Evolutionary conservation across 2,113 vertebrate species (phyloP), one percentile per base, ranked within the genome.

Genomic region (Trogon melanurus): DNA sequence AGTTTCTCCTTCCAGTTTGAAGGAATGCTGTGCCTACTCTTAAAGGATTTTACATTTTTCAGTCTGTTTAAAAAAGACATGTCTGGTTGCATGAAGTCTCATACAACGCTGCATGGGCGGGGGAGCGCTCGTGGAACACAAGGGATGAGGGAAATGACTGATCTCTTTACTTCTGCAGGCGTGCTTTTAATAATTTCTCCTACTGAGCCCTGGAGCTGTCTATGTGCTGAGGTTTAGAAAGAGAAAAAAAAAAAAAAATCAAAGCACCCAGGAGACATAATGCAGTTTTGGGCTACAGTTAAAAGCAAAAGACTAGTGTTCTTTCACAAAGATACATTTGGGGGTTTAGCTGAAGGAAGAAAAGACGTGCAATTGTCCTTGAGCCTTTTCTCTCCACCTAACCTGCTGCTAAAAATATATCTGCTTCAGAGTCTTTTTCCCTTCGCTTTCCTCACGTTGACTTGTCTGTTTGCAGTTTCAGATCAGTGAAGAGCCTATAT

Each of bases 131-230:
- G 1, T 11, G 50, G 62, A 95, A 44, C 93, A 62, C 6, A 62
- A 7, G 83, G 88, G 85, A 95, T 93, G 19, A 84, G 93, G 75
- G 44, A 62, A 32, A 44, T 92, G 94, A 96, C 93, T 96, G 95
- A 97, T 97, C 89, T 95, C 88, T 70, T 81, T 88, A 89, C 89
- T 96, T 96, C 78, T 95, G 67, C 92, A 91, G 94, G 80, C 84
- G 9, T 93, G 91, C 93, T 97, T 97, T 94, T 94, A 95, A 97
- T 93, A 97, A 93, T 97, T 93, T 95, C 88, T 93, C 94, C 83
- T 96, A 23, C 88, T 72, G 92, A 96, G 92, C 91, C 93, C 95
- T 79, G 57, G 69, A 97, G 95, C 91, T 89, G 91, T 94, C 92
- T 96, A 3, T 96, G 85, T 82, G 73, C 88, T 69, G 85, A 93